Conservation (phyloP, 2,797 vertebrate genomes). For the Tokudaia muenninki region DNA sequence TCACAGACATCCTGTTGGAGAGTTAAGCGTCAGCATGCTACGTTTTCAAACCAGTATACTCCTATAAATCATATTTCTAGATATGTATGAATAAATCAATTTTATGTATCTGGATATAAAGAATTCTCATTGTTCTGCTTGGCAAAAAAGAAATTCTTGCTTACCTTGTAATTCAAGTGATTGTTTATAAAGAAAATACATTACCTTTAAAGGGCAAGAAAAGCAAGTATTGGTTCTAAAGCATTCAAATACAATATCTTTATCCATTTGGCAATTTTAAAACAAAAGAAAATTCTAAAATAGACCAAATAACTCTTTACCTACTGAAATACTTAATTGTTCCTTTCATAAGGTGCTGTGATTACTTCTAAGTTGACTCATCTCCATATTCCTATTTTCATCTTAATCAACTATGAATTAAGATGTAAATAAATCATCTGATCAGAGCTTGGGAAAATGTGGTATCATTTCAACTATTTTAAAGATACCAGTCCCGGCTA, state of each 20-base stretch:
- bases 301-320: neutral
- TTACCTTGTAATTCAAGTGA: constrained; percentile 32
- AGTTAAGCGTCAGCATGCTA: neutral
- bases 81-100: constrained; percentile 5
- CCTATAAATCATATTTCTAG: constrained; percentile 40
- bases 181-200: constrained; percentile 55
- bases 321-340: neutral
- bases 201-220: constrained; percentile 53
- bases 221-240: constrained; percentile 40
- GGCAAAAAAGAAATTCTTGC: constrained; percentile 35
- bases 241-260: constrained; percentile 51
- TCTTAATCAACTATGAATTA: constrained; percentile 62
- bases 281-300: constrained; percentile 48
- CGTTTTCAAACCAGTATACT: constrained; percentile 28
- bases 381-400: constrained; percentile 5
- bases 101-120: constrained; percentile 7
- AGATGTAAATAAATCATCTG: neutral
- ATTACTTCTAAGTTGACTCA: constrained; percentile 52
- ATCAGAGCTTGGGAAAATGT: constrained; percentile 21
- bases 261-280: constrained; percentile 44
- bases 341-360: constrained; percentile 22
- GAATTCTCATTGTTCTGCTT: constrained; percentile 36
- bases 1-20: constrained; percentile 70
- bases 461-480: constrained; percentile 55
- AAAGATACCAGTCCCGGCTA: neutral